Evolutionary conservation across 2,888 invertebrate genomes (phyloP).

Genomic region (Cantharis flavilabris): DNA sequence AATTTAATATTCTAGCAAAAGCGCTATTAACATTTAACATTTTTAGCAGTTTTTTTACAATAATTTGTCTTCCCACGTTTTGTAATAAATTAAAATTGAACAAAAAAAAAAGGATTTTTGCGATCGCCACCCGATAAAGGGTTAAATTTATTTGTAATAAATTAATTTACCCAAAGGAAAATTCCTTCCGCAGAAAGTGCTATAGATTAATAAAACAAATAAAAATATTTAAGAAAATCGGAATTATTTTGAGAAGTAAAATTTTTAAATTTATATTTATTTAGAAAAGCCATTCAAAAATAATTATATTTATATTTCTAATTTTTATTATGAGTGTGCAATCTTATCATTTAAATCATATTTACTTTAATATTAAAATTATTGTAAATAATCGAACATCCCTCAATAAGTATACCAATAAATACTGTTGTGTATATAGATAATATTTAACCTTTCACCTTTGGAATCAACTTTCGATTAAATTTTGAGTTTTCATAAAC

Average conservation of each 20-base stretch:
- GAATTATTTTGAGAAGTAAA: too few relatives aligned
- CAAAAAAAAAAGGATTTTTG: not conserved
- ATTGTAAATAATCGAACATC: not conserved
- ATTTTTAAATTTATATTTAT: too few relatives aligned
- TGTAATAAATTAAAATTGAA: not conserved
- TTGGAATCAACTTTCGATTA: not conserved
- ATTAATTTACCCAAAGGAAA: not conserved
- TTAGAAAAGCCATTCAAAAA: too few relatives aligned
- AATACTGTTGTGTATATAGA: too few relatives aligned
- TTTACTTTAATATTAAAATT: not conserved
- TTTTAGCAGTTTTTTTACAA: not conserved
- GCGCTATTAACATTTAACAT: not conserved
- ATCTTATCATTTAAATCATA: not conserved
- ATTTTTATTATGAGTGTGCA: not conserved
- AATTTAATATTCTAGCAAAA: not conserved
- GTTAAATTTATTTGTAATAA: not conserved
- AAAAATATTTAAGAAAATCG: not conserved
- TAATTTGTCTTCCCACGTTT: not conserved
- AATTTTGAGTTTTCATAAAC: not conserved
- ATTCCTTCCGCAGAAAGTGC: not conserved
- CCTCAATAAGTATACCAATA: not conserved
- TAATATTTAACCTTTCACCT: not conserved
- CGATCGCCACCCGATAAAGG: not conserved
- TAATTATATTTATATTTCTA: too few relatives aligned
- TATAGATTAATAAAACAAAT: not conserved